phyloP scores from a whole-genome alignment of 2,888 invertebrate species.

The Lasioglossum villosulum region DNA sequence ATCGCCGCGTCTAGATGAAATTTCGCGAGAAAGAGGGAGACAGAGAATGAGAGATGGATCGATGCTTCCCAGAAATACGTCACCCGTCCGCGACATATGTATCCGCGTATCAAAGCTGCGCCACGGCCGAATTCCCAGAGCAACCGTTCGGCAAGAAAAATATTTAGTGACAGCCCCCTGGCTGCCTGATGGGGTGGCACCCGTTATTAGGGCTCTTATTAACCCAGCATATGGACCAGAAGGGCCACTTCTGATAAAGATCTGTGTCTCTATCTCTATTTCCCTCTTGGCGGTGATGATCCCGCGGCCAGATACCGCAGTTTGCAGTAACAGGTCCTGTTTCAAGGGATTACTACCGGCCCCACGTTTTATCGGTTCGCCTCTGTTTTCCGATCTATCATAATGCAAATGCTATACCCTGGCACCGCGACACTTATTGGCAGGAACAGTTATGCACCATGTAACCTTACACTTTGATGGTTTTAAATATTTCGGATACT shows the following conservation, averaged over 20 bases:
- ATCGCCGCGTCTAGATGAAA: constrained; percentile 12
- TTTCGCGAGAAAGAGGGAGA: constrained; percentile 2
- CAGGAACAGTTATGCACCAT: constrained; percentile 26
- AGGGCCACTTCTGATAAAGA: constrained; percentile 80
- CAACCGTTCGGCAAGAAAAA: constrained; percentile 81
- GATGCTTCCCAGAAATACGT: constrained; percentile 45
- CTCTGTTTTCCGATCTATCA: constrained; percentile 64
- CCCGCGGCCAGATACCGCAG: constrained; percentile 68
- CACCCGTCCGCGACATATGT: constrained; percentile 52
- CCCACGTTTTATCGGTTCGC: constrained; percentile 68
- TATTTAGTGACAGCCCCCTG: constrained; percentile 82
- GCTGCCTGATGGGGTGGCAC: constrained; percentile 72
- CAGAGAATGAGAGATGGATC: constrained; percentile 25
- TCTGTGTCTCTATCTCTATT: constrained; percentile 65
- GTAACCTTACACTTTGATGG: constrained; percentile 55
- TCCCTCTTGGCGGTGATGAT: constrained; percentile 43
- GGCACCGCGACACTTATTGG: constrained; percentile 46
- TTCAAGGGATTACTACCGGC: constrained; percentile 81
- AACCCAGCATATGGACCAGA: constrained; percentile 83
- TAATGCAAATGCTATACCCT: constrained; percentile 74
- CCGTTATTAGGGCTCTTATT: constrained; percentile 83
- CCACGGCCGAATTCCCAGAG: constrained; percentile 73
- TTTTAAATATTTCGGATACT: background rate
- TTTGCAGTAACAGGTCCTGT: constrained; percentile 82
- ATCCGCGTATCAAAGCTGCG: constrained; percentile 35